Evolutionary conservation across 2,797 vertebrate species (phyloP), one percentile per base, ranked within the genome.

Genomic region (Hypotaenidia philippensis): DNA sequence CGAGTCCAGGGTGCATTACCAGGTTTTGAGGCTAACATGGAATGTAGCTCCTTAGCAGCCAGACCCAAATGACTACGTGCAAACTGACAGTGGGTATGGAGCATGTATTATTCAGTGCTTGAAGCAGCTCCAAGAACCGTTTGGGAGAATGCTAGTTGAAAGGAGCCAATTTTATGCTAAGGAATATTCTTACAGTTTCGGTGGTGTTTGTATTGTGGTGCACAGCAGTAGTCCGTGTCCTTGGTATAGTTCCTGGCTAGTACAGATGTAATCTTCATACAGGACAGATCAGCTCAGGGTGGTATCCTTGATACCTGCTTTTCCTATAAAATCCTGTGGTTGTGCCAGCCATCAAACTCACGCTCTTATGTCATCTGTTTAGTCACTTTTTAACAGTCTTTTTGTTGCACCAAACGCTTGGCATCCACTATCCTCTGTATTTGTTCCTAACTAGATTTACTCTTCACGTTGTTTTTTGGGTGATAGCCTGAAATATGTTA

Each of bases 191-290:
- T 26, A 27, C 17, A 29, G 13, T 23, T 64, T 41, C 22, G 23
- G 11, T 22, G 32, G 10, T 19, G 6, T 1, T 32, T 61, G 6
- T 45, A 66, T 87, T 41, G 23, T 27, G 69, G 7, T 26, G 38
- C 34, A 8, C 38, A 40, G n/a, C 23, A 40, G 8, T 10, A 45
- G 15, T 27, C 29, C 0, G 0, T 31, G 11, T 63, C 22, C 18
- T 55, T n/a, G n/a, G 7, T 36, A 7, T 27, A 9, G 22, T 38
- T 16, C 3, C 21, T 34, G 50, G 22, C 12, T 71, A 13, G 5
- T 2, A 36, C 0, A 0, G n/a, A 23, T 1, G 0, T 10, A n/a
- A 49, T 31, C 29, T 68, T 78, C 21, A 6, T 18, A 7, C 8
- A 29, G 53, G 27, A 20, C 20, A 53, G 13, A 32, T 34, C 32